These are phyloP conservation scores for Nothobranchius kuhntae DNA, from an alignment of 2,113 vertebrate species.

Conservation along the genomic window DNA sequence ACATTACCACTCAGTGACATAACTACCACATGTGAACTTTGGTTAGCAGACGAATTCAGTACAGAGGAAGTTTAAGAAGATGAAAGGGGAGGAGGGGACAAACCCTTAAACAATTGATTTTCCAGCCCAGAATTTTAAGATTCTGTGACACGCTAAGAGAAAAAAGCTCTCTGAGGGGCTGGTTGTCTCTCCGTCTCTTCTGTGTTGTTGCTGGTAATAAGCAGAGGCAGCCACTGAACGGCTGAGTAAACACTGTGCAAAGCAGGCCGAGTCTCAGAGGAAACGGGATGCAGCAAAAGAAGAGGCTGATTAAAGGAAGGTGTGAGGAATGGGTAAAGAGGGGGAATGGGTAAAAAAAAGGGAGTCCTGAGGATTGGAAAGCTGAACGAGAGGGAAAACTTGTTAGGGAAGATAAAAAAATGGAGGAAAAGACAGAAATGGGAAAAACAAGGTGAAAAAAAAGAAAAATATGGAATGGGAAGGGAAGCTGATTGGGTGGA, in stretches of 20 bases:
- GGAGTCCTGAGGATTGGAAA: constrained; percentile 3
- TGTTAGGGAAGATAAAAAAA: neutral
- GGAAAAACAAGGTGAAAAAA: neutral
- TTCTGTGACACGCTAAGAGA: constrained; percentile 35
- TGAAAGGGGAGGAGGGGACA: constrained; percentile 4
- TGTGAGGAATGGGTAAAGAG: neutral
- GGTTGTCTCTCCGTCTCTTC: constrained; percentile 30
- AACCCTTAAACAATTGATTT: constrained; percentile 41
- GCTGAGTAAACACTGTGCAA: constrained; percentile 52
- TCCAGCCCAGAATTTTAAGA: constrained; percentile 30
- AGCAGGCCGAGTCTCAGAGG: constrained; percentile 37
- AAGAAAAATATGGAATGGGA: neutral
- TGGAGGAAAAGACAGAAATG: neutral
- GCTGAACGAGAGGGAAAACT: constrained; percentile 1
- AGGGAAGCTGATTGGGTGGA: neutral
- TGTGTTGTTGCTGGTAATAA: constrained; percentile 50
- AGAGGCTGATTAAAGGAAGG: constrained; percentile 1
- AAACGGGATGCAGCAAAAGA: constrained; percentile 11
- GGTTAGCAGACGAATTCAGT: constrained; percentile 12
- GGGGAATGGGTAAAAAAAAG: constrained; percentile 9
- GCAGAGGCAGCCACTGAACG: constrained; percentile 40
- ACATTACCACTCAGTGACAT: too few species aligned
- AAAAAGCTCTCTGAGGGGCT: constrained; percentile 32
- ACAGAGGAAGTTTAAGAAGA: constrained; percentile 30
- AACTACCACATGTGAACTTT: too few species aligned